Conservation (phyloP, 2,113 vertebrate genomes). For the Plectropomus leopardus region DNA sequence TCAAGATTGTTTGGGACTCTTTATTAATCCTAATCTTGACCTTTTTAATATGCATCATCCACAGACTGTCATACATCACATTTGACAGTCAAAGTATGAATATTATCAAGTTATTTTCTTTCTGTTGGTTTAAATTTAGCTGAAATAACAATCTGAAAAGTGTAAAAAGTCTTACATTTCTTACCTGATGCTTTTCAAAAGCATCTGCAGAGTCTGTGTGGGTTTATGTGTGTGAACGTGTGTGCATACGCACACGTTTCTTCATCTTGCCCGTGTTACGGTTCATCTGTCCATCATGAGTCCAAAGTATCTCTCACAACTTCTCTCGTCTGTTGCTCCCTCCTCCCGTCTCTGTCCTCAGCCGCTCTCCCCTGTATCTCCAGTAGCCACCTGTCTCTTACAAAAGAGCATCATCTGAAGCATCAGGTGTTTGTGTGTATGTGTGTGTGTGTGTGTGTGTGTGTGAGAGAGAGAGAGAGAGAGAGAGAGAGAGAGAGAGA, state of each 20-base stretch:
- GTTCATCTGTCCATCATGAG: background rate
- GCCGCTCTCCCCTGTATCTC: background rate
- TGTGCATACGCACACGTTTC: background rate
- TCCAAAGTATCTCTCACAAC: background rate
- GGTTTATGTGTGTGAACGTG: background rate
- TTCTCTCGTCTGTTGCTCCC: background rate
- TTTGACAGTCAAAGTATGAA: background rate
- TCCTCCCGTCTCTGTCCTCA: background rate
- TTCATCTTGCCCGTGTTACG: constrained; percentile 18
- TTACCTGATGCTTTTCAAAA: constrained; percentile 59
- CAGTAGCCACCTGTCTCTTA: constrained; percentile 34
- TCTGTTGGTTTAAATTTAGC: background rate
- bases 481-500: background rate
- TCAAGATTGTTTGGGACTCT: background rate
- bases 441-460: background rate
- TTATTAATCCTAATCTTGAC: background rate
- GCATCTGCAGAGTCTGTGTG: constrained; percentile 8
- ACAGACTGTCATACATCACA: background rate
- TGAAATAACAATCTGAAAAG: background rate
- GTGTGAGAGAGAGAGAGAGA: background rate
- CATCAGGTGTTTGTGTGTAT: background rate
- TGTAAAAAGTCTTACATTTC: background rate
- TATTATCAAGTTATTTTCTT: background rate
- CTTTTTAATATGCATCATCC: background rate
- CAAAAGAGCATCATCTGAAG: constrained; percentile 29